Evolutionary conservation across 2,888 invertebrate species (phyloP).

Genomic region (Phaedon cochleariae): DNA sequence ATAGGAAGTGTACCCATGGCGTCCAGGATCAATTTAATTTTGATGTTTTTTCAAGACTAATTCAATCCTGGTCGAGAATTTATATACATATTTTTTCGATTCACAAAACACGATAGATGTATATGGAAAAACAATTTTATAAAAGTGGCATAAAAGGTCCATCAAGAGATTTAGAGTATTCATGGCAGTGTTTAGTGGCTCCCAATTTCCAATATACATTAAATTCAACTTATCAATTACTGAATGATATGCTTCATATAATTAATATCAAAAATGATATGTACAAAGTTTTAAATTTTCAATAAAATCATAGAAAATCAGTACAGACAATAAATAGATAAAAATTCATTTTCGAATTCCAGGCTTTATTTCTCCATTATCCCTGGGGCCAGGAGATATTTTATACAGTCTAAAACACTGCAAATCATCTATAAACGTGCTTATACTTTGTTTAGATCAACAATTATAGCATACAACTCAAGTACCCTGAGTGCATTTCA

Average conservation of each 20-base stretch:
- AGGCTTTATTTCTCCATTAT: background rate
- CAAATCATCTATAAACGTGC: background rate
- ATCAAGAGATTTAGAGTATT: conserved; percentile 43
- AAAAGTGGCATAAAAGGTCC: background rate
- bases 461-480: background rate
- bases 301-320: conserved; percentile 11
- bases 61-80: too few relatives aligned
- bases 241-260: conserved; percentile 52
- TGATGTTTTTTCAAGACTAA: too few relatives aligned
- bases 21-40: too few relatives aligned
- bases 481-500: too few relatives aligned
- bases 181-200: conserved; percentile 61
- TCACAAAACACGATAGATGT: too few relatives aligned
- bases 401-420: background rate
- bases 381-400: background rate
- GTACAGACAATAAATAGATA: conserved; percentile 4
- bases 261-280: conserved; percentile 51
- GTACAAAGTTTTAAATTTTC: conserved; percentile 47
- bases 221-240: conserved; percentile 15
- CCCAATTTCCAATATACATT: conserved; percentile 55
- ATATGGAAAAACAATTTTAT: too few relatives aligned
- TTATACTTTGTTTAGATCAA: background rate
- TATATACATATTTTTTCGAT: too few relatives aligned
- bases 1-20: too few relatives aligned
- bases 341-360: background rate